Conservation (phyloP, 2,888 invertebrate species). For the Chydorus sphaericus region DNA sequence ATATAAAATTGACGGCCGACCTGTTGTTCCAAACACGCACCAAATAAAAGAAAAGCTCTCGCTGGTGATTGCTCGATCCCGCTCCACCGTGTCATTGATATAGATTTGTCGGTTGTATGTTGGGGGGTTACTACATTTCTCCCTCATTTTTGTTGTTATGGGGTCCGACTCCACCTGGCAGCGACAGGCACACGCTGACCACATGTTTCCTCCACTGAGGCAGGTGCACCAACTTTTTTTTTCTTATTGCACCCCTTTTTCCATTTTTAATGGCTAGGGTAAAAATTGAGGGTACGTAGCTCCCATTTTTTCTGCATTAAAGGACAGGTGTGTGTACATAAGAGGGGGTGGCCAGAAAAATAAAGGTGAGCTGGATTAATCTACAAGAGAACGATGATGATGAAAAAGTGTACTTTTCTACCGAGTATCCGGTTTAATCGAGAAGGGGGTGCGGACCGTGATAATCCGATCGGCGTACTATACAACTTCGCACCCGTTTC, state of each 20-base stretch:
- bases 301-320: not conserved
- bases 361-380: constrained; percentile 3
- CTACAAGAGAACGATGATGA: not conserved
- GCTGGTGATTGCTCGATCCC: no score
- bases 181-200: constrained; percentile 6
- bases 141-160: not conserved
- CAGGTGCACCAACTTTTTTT: constrained; percentile 3
- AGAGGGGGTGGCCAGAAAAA: constrained; percentile 3
- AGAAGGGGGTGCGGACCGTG: constrained; percentile 1
- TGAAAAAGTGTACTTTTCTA: no score
- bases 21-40: no score
- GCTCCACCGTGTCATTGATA: not conserved
- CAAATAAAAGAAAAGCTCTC: no score
- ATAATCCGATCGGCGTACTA: constrained; percentile 6
- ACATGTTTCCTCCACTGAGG: constrained; percentile 13
- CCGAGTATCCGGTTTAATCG: constrained; percentile 3
- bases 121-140: not conserved
- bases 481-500: no score
- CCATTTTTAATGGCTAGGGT: not conserved
- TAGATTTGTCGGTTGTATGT: constrained; percentile 1
- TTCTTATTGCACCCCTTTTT: not conserved
- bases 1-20: no score
- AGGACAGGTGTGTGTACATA: constrained; percentile 1
- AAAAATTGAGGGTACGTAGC: not conserved
- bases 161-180: constrained; percentile 3